Conservation (phyloP, 2,888 invertebrate species). For the Apamea epomidion region DNA sequence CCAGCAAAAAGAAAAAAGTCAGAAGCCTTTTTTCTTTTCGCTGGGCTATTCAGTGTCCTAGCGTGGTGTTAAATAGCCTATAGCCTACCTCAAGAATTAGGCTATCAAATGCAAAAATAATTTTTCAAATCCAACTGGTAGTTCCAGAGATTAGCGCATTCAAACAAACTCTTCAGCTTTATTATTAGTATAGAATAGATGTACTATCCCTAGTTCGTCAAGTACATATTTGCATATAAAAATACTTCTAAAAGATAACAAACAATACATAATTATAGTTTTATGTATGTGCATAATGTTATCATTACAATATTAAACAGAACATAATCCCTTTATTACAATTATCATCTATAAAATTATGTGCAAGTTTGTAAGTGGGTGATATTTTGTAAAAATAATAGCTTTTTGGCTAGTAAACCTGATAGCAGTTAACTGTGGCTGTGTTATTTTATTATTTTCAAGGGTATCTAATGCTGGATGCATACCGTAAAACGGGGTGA, state of each 20-base stretch:
- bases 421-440: background rate
- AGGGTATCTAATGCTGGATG: background rate
- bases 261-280: background rate
- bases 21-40: background rate
- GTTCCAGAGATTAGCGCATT: background rate
- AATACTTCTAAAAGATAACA: background rate
- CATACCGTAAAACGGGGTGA: too few relatives aligned
- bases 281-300: conserved; percentile 8
- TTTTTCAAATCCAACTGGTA: background rate
- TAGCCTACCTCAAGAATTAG: background rate
- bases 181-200: background rate
- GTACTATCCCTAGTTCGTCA: background rate
- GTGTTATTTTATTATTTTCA: background rate
- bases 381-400: background rate
- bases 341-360: background rate
- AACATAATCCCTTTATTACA: conserved; percentile 21
- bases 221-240: conserved; percentile 3
- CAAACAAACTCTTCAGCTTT: background rate
- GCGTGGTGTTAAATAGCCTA: background rate
- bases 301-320: conserved; percentile 27
- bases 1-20: too few relatives aligned
- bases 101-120: background rate
- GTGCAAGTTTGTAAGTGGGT: background rate
- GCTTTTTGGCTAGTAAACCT: background rate
- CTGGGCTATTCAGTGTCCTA: background rate